Base-by-base conservation (phyloP, 1,140 invertebrate genomes). In the Temnothorax curvispinosus region DNA sequence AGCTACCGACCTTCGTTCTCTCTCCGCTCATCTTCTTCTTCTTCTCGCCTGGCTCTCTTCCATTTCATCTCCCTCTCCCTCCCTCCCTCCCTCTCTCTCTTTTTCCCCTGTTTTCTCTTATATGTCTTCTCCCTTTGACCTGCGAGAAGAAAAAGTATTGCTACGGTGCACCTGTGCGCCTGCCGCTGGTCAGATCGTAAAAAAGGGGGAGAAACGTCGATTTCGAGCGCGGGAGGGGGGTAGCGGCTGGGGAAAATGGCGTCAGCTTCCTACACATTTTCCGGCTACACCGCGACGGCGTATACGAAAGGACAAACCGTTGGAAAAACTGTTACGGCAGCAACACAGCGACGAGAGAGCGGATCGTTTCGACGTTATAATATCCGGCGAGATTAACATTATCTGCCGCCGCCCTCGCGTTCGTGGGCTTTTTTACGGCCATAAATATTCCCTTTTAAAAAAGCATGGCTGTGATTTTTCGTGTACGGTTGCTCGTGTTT, bases 181-280 rank as follows among this genome's bases (percentile, higher is more conserved):
- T 65, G 84, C 58, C 56, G 62, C 58, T 64, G 65, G 65, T 69
- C 69, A 74, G 65, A 90, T 84, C 72, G 84, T 67, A 65, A 80
- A 90, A 90, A 86, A 72, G 71, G 65, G 71, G 67, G 87, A 75
- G 78, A 86, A 90, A 85, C 76, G 89, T 90, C 89, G 89, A 90
- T 89, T 72, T 54, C 64, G 64, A 44, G 44, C 7, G 50, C 21
- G 78, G 56, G 58, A 60, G 60, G 87, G 67, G 89, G 27, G 60
- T 13, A 62, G 77, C 54, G 72, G 60, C 64, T n/a, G 85, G 78
- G 90, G 54, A 90, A 91, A 91, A 86, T 64, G 65, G 64, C 84
- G 90, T 88, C 87, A 90, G 88, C 87, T 88, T 88, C 80, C 80
- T 47, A 62, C 56, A 27, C 56, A 38, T 88, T 65, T 50, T 54